Evolutionary conservation across 1,140 invertebrate species (phyloP), one percentile per base, ranked within the genome.

Genomic region (Stenopsyche tienmushanensis): DNA sequence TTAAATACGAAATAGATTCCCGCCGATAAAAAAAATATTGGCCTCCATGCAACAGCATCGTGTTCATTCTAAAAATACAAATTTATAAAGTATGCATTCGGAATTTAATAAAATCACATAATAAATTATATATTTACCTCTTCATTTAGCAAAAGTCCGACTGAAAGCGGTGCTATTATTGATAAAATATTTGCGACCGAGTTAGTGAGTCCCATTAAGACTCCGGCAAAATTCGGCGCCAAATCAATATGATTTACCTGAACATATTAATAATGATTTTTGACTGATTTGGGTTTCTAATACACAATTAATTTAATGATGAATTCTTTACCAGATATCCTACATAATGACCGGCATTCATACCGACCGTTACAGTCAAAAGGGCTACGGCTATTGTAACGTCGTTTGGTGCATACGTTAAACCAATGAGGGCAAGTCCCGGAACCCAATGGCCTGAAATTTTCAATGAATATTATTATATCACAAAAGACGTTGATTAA

Each of bases 181-280:
- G 88, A 88, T 58, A 88, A 81, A 24, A 90, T 77, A 69, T 89
- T 91, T 0, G 87, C 86, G 53, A 85, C 74, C 58, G 83, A 86
- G 75, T 92, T 92, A 18, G 87, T 88, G 50, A 91, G 80, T 3
- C 89, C 88, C 87, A 90, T 89, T 54, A 90, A 72, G 13, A 79
- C 80, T 23, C 87, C 86, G 42, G 88, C 88, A 79, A 83, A 85
- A 76, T 86, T 88, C 10, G 88, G 88, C 15, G 89, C 85, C 67
- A 92, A 75, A 73, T 91, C 89, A 23, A 91, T 83, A 71, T 89
- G 88, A 58, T 90, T 89, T 13, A 85, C 77, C 72, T 85, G 77
- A n/a, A 70, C 70, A 53, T 13, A n/a, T 47, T n/a, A n/a, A n/a
- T n/a, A n/a, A n/a, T n/a, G n/a, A 54, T 54, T 57, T 41, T n/a